Evolutionary conservation across 2,797 vertebrate species (phyloP), one percentile per base, ranked within the genome.

Genomic region (Labroides dimidiatus): DNA sequence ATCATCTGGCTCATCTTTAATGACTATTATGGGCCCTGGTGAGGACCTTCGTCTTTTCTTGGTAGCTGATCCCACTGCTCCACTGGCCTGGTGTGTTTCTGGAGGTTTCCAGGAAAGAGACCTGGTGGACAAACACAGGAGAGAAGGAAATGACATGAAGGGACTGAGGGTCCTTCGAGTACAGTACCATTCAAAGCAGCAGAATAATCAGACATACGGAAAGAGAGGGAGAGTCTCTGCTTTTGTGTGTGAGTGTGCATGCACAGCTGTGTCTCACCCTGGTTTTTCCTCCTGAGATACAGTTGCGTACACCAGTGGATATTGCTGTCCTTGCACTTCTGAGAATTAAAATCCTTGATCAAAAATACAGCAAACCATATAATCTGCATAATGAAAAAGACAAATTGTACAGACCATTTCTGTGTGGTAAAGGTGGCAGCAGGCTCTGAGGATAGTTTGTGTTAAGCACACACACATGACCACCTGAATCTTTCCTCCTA

Each of bases 1-100:
- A 20, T 89, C 85, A 49, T 88, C 88, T 61, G 90, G 87, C 67
- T 92, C 91, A 23, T 92, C 87, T 83, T 91, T 92, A 69, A 92
- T 88, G 75, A 90, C 63, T 36, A 92, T 87, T 74, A 87, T 16
- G 4, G 88, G 88, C 19, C 77, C 86, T 6, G 91, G 87, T 24
- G 89, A 92, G 0, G 55, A 81, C 37, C 67, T 81, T 27, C 67
- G 75, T 78, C 85, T 89, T 27, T 75, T 89, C 65, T 84, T 92
- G 41, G 81, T 68, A 58, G 73, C 78, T 47, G 78, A 81, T 49
- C 67, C 49, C 44, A 49, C 58, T 10, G 67, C 56, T 66, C 52
- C 76, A 14, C 62, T 57, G 1, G 39, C 24, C 64, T 73, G 82
- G 9, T 74, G 85, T 24, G 53, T 65, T 73, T 87, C 84, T 23